phyloP scores from a whole-genome alignment of 1,140 invertebrate genomes.

The Mactra quadrangularis region DNA sequence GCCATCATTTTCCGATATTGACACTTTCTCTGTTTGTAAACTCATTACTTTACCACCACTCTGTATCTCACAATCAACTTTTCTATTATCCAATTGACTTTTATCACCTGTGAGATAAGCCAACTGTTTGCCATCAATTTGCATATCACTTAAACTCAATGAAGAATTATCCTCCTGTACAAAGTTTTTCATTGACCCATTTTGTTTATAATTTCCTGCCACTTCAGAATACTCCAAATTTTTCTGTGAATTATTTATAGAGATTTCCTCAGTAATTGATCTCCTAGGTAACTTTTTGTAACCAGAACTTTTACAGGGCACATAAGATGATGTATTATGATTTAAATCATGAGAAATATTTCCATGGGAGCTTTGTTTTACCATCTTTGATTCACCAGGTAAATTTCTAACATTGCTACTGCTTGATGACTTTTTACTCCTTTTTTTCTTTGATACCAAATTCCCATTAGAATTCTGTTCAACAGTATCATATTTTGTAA shows the following conservation, averaged over 20 bases:
- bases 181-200: conserved; percentile 34
- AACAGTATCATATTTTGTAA: neutral
- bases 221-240: conserved; percentile 22
- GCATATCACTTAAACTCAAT: conserved; percentile 17
- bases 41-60: conserved; percentile 31
- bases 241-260: conserved; percentile 22
- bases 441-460: neutral
- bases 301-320: neutral
- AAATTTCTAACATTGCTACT: conserved; percentile 14
- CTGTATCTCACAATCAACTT: conserved; percentile 29
- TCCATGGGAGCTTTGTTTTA: conserved; percentile 9
- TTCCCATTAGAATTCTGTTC: neutral
- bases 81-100: conserved; percentile 44
- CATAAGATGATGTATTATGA: conserved; percentile 23
- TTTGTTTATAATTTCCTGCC: conserved; percentile 3
- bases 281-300: neutral
- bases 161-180: conserved; percentile 12
- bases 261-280: neutral
- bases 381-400: conserved; percentile 9
- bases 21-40: conserved; percentile 25
- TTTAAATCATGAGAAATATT: conserved; percentile 38
- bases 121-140: conserved; percentile 44
- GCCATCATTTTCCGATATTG: conserved; percentile 38
- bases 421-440: conserved; percentile 7
- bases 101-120: conserved; percentile 43